Base-by-base conservation (phyloP, 2,888 invertebrate species). In the Drosophila anomelani region DNA sequence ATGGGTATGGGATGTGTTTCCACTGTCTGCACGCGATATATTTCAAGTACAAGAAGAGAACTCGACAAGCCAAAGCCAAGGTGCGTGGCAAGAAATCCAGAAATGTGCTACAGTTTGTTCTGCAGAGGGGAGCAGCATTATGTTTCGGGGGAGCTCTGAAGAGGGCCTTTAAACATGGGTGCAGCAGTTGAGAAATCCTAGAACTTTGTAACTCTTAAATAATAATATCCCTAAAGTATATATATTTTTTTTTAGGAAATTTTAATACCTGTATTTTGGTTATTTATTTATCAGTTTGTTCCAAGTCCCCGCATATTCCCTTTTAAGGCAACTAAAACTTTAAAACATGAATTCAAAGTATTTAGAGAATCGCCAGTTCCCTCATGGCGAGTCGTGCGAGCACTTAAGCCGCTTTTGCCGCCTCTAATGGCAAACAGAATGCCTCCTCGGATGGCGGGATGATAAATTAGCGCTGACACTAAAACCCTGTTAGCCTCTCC, bases 381-480 rank as follows among this genome's bases (percentile, higher is more conserved):
- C 32, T 13, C 32, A 12, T 43, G 44, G 36, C 26, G 29, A 68
- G 49, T 66, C 47, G 29, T 23, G 54, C 44, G n/a, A 62, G 53
- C 72, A 72, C 74, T 75, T 74, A 75, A 74, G 69, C 74, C 55
- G 74, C 69, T 56, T 68, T 73, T 44, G 51, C 64, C 53, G 26
- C 56, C 26, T 53, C 59, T 46, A 41, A 15, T 43, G 15, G n/a
- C 49, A 13, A 29, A 20, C 46, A 26, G 32, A 59, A 64, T 78
- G 59, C 72, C 61, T 36, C 44, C 44, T 56, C 20, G 46, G 36
- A 15, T 32, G 23, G 58, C 29, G 34, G 51, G 26, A 66, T 89
- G 89, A 88, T 89, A 86, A 89, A 88, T 88, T 88, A 81, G 76
- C 78, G 77, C 90, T 80, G 90, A 87, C 90, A 88, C 85, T 89